phyloP scores from a whole-genome alignment of 2,888 invertebrate species.

The Dryocosmus kuriphilus region DNA sequence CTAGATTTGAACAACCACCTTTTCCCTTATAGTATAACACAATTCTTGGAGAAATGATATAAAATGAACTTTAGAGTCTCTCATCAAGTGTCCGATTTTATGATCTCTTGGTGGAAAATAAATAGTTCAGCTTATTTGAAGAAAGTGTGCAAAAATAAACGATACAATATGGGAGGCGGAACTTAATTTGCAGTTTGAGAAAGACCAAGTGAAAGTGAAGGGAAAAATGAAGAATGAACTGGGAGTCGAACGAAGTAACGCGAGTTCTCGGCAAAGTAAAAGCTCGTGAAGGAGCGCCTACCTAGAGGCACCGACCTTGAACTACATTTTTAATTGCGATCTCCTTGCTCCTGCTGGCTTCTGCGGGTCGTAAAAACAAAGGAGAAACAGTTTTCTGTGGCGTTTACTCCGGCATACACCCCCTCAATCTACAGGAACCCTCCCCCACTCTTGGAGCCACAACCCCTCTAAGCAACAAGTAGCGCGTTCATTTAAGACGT shows the following conservation, averaged over 20 bases:
- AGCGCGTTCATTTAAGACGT: slow-evolving; percentile 78
- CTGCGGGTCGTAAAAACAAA: slow-evolving; percentile 75
- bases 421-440: slow-evolving; percentile 54
- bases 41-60: background rate
- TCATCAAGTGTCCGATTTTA: background rate
- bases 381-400: slow-evolving; percentile 74
- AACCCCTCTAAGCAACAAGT: slow-evolving; percentile 76
- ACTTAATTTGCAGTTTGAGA: slow-evolving; percentile 26
- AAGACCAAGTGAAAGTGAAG: slow-evolving; percentile 53
- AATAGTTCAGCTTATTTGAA: background rate
- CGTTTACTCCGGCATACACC: slow-evolving; percentile 51
- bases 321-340: slow-evolving; percentile 77
- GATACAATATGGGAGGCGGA: background rate
- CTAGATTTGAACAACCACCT: no score
- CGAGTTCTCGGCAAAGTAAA: slow-evolving; percentile 34
- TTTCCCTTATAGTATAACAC: background rate
- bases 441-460: slow-evolving; percentile 52
- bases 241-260: slow-evolving; percentile 61
- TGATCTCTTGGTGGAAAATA: background rate
- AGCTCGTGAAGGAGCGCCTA: slow-evolving; percentile 44
- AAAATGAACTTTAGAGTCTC: background rate
- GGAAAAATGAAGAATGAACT: slow-evolving; percentile 52
- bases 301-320: slow-evolving; percentile 72
- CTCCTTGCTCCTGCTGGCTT: slow-evolving; percentile 62
- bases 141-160: background rate